Evolutionary conservation across 2,113 vertebrate genomes (phyloP), one percentile per base, ranked within the genome.

Genomic region (Nesogale talazaci): DNA sequence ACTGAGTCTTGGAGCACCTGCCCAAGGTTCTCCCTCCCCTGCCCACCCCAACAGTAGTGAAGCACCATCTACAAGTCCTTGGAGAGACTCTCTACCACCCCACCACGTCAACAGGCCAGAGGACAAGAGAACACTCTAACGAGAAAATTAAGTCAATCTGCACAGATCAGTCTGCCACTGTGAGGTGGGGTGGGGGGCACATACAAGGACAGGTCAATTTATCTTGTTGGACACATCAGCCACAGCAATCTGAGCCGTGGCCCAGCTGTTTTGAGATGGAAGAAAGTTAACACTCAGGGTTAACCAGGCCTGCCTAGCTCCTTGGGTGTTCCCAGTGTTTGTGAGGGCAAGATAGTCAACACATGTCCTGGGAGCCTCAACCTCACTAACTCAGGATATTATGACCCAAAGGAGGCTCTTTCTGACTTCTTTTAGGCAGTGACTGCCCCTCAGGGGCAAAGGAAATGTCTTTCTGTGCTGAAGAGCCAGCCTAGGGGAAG

Each of bases 231-330:
- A 52, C 46, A 52, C 9, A 11, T 52, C 46, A 52, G 46, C 46
- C 46, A 52, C 46, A 52, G 46, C 4, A 52, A 52, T 84, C 34
- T 52, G 4, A 93, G 3, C 81, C 29, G 78, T 75, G 20, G 70
- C 31, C 42, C 78, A 89, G 75, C 25, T 67, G n/a, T 85, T 80
- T 25, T 59, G 63, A 94, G 40, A n/a, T 88, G 74, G 79, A 65
- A 83, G 46, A 52, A 52, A 52, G 46, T 52, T 52, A 6, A 52
- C 46, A 11, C 46, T 12, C 46, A 52, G 46, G 46, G 46, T 52
- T 52, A 52, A 52, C 46, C 46, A 52, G 46, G 46, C 83, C 57
- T 22, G 23, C 23, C 59, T 61, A 61, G 17, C 59, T 61, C 59
- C 17, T 25, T 61, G 59, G 22, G 59, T 19, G 59, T 61, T 25